Evolutionary conservation across 1,140 invertebrate genomes (phyloP), one percentile per base, ranked within the genome.

Genomic region (Choristoneura fumiferana): DNA sequence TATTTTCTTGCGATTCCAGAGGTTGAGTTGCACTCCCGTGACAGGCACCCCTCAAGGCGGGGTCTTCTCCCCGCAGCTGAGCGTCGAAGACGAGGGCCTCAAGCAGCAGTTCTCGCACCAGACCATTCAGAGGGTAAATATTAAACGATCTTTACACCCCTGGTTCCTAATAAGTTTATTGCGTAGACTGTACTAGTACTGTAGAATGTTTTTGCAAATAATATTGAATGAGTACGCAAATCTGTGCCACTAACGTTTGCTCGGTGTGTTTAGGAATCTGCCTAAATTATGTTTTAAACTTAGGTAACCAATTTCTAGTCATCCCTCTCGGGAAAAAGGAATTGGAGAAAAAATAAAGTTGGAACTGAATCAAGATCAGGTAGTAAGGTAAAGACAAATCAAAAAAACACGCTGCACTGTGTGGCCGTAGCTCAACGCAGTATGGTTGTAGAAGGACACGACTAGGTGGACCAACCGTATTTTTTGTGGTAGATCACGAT

Each of bases 321-420:
- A 63, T 75, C 83, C 73, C 73, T 74, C 70, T 81, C 81, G 81
- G 84, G 78, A 69, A 86, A 79, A 76, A 82, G 81, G 68, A 84
- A 77, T 80, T 82, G 86, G 82, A 86, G 81, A 73, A 77, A 81
- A 80, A 89, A 87, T 86, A 89, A 82, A 73, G 76, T 89, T 69
- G 86, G 84, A 77, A 86, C 82, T 78, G 81, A 89, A 71, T 78
- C 84, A 72, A 85, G 86, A 74, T 81, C 81, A 63, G 74, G 84
- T 73, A 81, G 80, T 70, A 83, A 89, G 86, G 86, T 89, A 88
- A 86, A 76, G 67, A 53, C 61, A 65, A 64, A 60, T 63, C 67
- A 54, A 74, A 73, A 71, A 36, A 14, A 57, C 68, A 70, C 72
- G 73, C 58, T 67, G 76, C 81, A 80, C 75, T 63, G 81, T 78